Percentiles rank a stretch among this genome's conserved stretches.
Conservation (phyloP, 2,113 vertebrate species). For the Rhinolophus sinicus region DNA sequence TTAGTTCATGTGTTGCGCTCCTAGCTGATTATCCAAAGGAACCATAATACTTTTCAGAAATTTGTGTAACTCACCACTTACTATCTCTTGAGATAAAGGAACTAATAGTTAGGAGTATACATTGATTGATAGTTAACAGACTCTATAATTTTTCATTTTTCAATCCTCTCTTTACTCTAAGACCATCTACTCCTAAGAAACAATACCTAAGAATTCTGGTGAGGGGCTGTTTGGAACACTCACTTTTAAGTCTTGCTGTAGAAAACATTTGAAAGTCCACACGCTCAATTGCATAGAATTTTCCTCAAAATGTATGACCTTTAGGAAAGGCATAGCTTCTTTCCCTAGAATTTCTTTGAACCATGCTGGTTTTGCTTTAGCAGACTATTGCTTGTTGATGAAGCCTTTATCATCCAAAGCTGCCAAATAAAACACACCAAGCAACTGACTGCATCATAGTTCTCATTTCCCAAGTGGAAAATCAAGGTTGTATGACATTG, state of each 20-base stretch:
- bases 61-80: not conserved
- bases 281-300: not conserved
- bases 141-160: not conserved
- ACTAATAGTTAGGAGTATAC: not conserved
- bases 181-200: not conserved
- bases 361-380: not conserved
- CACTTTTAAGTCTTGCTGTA: not conserved
- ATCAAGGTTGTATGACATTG: not conserved
- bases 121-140: not conserved
- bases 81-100: not conserved
- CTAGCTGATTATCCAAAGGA: not conserved
- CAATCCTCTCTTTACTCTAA: not conserved
- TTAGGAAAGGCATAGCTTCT: not conserved
- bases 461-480: not conserved
- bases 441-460: not conserved
- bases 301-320: not conserved
- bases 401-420: not conserved
- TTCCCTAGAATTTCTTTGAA: not conserved
- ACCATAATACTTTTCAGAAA: not conserved
- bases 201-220: not conserved
- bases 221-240: not conserved
- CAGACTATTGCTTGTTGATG: not conserved
- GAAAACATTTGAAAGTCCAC: not conserved
- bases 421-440: not conserved
- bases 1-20: not conserved